phyloP scores from a whole-genome alignment of 35 echinoderm and acorn worm genomes.

The Heliocidaris tuberculata region DNA sequence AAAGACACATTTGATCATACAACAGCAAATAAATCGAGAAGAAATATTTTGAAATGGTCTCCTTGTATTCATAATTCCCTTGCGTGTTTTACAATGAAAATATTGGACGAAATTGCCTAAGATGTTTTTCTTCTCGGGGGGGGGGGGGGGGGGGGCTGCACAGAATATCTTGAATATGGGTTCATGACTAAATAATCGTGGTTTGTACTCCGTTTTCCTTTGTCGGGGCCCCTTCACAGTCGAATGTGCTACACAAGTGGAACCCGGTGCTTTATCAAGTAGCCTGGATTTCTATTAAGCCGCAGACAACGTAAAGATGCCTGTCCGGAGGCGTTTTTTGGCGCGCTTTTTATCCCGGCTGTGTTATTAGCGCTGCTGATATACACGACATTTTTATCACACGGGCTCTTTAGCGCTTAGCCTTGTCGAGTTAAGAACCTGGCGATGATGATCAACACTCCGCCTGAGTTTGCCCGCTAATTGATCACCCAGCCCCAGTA shows the following conservation, averaged over 20 bases:
- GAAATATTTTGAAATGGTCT: too few species aligned
- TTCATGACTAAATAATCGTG: too few species aligned
- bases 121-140: too few species aligned
- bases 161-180: too few species aligned
- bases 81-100: too few species aligned
- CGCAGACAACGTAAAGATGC: background rate
- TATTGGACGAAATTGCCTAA: too few species aligned
- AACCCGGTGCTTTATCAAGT: background rate
- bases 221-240: background rate
- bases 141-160: too few species aligned
- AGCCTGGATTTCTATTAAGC: background rate
- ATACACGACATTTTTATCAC: background rate
- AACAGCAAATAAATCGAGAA: too few species aligned
- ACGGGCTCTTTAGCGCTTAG: background rate
- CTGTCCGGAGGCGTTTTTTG: background rate
- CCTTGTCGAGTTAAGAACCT: background rate
- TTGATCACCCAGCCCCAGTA: slow-evolving; percentile 1
- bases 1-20: too few species aligned
- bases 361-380: background rate
- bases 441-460: background rate
- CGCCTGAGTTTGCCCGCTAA: background rate
- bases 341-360: background rate
- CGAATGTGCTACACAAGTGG: background rate
- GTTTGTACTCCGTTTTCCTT: background rate
- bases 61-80: too few species aligned